Evolutionary conservation across 2,797 vertebrate genomes (phyloP).

Genomic region (Enteromius mattozi): DNA sequence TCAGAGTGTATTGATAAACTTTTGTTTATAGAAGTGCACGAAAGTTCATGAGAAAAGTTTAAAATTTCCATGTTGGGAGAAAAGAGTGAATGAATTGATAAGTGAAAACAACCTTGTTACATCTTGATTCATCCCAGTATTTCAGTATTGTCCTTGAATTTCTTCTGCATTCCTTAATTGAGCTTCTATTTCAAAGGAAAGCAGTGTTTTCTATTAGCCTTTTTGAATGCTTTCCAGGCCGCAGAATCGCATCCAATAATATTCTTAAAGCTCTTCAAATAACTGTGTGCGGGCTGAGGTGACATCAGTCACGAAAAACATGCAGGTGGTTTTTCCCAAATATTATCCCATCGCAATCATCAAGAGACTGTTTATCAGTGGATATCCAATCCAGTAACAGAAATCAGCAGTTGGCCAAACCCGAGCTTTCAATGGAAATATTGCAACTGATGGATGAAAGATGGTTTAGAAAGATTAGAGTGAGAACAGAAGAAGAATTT

Average conservation of each 20-base stretch:
- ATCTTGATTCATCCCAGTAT: constrained; percentile 33
- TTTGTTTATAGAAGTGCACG: constrained; percentile 27
- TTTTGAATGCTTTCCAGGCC: constrained; percentile 59
- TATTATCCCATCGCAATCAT: constrained; percentile 70
- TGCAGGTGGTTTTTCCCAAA: constrained; percentile 68
- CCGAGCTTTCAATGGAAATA: constrained; percentile 60
- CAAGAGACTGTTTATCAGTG: constrained; percentile 71
- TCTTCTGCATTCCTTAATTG: constrained; percentile 39
- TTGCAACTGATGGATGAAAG: constrained; percentile 64
- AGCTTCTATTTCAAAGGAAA: constrained; percentile 46
- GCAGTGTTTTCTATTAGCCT: constrained; percentile 46
- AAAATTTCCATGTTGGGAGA: constrained; percentile 1
- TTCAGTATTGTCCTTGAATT: constrained; percentile 43
- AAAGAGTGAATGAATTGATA: constrained; percentile 32
- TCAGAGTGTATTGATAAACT: constrained; percentile 2
- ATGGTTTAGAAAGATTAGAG: constrained; percentile 55
- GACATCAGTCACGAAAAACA: constrained; percentile 66
- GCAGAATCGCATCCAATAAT: constrained; percentile 63
- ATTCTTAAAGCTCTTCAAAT: constrained; percentile 68
- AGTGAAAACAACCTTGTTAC: constrained; percentile 25
- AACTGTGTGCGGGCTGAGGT: constrained; percentile 71
- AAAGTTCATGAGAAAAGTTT: constrained; percentile 7
- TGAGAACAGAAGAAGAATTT: constrained; percentile 47
- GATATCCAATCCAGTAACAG: constrained; percentile 57
- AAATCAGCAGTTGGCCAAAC: constrained; percentile 69